These are phyloP conservation scores for Geothlypis trichas DNA, from an alignment of 2,113 vertebrate genomes.

Conservation along the genomic window DNA sequence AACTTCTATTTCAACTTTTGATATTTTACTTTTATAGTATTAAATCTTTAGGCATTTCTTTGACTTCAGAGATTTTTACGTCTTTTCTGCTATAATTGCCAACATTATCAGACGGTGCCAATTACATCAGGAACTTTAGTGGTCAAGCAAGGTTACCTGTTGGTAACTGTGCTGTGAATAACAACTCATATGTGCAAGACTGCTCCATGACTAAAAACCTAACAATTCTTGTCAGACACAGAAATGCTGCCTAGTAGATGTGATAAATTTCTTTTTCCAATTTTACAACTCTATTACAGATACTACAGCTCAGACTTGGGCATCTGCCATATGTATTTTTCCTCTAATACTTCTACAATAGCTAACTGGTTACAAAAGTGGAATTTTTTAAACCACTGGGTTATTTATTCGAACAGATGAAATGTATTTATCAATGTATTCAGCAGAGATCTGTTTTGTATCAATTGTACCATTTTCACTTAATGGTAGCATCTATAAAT, in stretches of 20 bases:
- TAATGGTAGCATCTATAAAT: background rate
- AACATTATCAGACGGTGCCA: background rate
- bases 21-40: background rate
- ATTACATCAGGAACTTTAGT: background rate
- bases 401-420: background rate
- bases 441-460: background rate
- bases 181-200: background rate
- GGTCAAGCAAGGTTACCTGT: background rate
- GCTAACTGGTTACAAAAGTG: background rate
- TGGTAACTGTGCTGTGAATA: background rate
- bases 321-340: background rate
- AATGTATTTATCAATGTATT: background rate
- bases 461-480: background rate
- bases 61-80: accelerated
- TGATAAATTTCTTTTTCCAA: background rate
- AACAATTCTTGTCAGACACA: background rate
- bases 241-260: background rate
- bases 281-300: background rate
- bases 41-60: background rate
- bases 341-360: background rate
- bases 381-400: background rate
- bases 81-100: background rate
- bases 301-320: background rate
- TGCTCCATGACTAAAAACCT: background rate
- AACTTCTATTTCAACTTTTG: background rate